These are phyloP conservation scores for Noctilio leporinus DNA, from an alignment of 2,113 vertebrate genomes.

Conservation along the genomic window DNA sequence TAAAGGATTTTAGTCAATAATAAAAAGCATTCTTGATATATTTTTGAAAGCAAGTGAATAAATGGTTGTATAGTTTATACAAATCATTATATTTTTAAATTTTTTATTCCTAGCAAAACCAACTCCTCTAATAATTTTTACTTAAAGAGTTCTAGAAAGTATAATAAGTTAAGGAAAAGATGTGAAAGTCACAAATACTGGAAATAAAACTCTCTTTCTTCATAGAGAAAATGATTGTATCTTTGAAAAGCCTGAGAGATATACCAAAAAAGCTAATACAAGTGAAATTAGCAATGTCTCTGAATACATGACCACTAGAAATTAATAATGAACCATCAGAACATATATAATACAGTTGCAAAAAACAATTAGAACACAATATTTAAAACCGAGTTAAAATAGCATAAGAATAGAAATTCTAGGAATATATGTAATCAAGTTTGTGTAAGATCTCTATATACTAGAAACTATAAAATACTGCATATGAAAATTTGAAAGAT, in stretches of 20 bases:
- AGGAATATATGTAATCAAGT: neutral
- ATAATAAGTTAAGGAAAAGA: neutral
- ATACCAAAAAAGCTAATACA: neutral
- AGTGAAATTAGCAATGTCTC: neutral
- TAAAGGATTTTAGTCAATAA: slow-evolving; percentile 22
- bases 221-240: neutral
- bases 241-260: neutral
- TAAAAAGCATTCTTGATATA: neutral
- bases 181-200: neutral
- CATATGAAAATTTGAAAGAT: neutral
- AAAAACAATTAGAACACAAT: neutral
- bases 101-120: slow-evolving; percentile 42
- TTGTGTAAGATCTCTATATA: neutral
- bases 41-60: neutral
- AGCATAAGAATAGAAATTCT: neutral
- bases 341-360: neutral
- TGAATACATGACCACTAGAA: neutral
- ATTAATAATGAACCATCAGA: neutral
- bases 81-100: neutral
- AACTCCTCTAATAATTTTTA: neutral
- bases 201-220: neutral
- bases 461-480: neutral
- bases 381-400: neutral
- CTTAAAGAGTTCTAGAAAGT: neutral
- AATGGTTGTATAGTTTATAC: neutral